These are phyloP conservation scores for Acronicta alni DNA, from an alignment of 2,888 invertebrate species.

Conservation along the genomic window DNA sequence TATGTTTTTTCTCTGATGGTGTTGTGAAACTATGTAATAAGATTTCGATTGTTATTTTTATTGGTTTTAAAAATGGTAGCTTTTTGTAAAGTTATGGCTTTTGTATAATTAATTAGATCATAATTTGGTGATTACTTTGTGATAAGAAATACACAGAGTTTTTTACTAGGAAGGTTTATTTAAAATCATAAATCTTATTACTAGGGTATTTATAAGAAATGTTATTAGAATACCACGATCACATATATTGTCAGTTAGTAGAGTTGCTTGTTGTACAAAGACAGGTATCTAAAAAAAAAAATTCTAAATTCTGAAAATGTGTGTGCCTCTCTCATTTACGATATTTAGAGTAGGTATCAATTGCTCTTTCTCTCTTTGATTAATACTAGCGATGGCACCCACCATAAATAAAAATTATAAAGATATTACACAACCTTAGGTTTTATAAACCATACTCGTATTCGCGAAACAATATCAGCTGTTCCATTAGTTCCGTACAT, in stretches of 20 bases:
- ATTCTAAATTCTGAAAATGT: too few species aligned
- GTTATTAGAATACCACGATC: too few species aligned
- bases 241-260: too few species aligned
- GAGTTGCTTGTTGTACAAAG: background rate
- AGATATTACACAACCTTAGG: too few species aligned
- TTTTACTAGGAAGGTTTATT: constrained; percentile 21
- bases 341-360: too few species aligned
- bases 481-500: too few species aligned
- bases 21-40: constrained; percentile 62
- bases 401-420: too few species aligned
- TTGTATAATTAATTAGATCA: constrained; percentile 2
- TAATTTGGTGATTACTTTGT: constrained; percentile 5
- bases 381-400: too few species aligned
- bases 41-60: constrained; percentile 58
- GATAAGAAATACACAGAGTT: background rate
- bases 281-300: background rate
- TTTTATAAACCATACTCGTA: too few species aligned
- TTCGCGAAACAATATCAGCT: too few species aligned
- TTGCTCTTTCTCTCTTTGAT: too few species aligned
- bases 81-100: constrained; percentile 7
- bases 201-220: constrained; percentile 2
- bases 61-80: constrained; percentile 10
- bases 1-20: constrained; percentile 53
- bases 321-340: too few species aligned
- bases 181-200: constrained; percentile 21